These are phyloP conservation scores for Lepus oiostolus DNA, from an alignment of 2,797 vertebrate species.

Conservation along the genomic window DNA sequence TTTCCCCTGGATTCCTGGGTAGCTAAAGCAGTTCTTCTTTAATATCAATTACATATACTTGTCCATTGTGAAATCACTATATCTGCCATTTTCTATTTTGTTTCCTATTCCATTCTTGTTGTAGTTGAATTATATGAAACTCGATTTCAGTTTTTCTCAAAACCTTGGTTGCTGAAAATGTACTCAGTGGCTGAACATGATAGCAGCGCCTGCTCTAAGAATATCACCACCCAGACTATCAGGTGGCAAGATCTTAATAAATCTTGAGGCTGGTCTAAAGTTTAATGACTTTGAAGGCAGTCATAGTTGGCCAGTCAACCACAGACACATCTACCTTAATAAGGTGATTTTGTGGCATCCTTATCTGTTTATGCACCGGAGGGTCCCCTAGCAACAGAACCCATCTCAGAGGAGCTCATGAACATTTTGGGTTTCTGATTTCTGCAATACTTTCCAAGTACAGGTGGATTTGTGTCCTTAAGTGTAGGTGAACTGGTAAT, in stretches of 20 bases:
- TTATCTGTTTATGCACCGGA: slow-evolving; percentile 66
- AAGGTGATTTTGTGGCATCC: slow-evolving; percentile 46
- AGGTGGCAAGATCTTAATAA: slow-evolving; percentile 77
- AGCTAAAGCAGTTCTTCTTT: slow-evolving; percentile 29
- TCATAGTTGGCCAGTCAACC: slow-evolving; percentile 66
- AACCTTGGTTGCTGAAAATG: slow-evolving; percentile 57
- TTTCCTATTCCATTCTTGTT: slow-evolving; percentile 44
- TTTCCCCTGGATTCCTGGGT: not conserved
- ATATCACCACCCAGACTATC: slow-evolving; percentile 56
- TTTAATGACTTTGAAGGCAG: slow-evolving; percentile 74
- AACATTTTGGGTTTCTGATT: slow-evolving; percentile 19
- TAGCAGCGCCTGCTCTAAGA: not conserved
- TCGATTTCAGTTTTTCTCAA: slow-evolving; percentile 69
- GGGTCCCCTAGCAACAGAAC: slow-evolving; percentile 1
- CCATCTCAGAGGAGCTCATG: not conserved
- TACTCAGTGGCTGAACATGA: slow-evolving; percentile 37
- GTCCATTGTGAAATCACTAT: slow-evolving; percentile 10
- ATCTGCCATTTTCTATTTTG: slow-evolving; percentile 3
- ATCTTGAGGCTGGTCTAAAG: slow-evolving; percentile 67
- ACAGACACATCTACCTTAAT: slow-evolving; percentile 72
- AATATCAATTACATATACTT: slow-evolving; percentile 13
- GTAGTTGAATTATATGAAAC: slow-evolving; percentile 63
- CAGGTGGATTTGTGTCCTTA: not conserved
- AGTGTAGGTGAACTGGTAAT: not conserved
- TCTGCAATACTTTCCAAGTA: slow-evolving; percentile 38